phyloP scores from a whole-genome alignment of 2,888 invertebrate species.

The Stenurella melanura region DNA sequence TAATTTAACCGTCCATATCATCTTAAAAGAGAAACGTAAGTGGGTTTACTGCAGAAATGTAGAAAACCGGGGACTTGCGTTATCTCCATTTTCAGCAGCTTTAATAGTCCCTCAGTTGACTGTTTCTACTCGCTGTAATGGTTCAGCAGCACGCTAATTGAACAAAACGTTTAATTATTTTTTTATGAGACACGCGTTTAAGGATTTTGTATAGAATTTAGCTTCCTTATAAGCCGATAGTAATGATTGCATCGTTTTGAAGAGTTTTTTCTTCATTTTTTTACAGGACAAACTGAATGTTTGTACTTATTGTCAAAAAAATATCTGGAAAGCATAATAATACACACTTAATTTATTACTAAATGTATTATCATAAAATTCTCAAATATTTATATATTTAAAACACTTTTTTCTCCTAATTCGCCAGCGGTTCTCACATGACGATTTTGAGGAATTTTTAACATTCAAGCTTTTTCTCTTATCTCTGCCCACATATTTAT shows the following conservation, averaged over 20 bases:
- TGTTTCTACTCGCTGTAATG: constrained; percentile 17
- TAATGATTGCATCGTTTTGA: neutral
- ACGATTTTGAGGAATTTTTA: too few relatives aligned
- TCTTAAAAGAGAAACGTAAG: constrained; percentile 23
- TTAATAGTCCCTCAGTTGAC: constrained; percentile 25
- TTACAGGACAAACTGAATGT: neutral
- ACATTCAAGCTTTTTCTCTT: too few relatives aligned
- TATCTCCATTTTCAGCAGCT: constrained; percentile 35
- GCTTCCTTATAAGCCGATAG: neutral
- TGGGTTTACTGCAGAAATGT: constrained; percentile 21
- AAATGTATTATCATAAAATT: too few relatives aligned
- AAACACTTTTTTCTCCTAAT: too few relatives aligned
- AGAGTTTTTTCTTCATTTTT: neutral
- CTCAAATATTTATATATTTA: too few relatives aligned
- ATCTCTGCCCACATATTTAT: too few relatives aligned
- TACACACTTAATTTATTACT: neutral
- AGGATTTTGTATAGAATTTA: neutral
- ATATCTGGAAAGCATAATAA: neutral
- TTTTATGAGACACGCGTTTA: constrained; percentile 15
- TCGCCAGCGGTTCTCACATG: too few relatives aligned
- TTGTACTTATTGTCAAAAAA: neutral
- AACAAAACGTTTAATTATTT: constrained; percentile 13
- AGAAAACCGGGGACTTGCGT: constrained; percentile 30
- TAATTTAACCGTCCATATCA: constrained; percentile 16
- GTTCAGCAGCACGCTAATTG: constrained; percentile 12